Evolutionary conservation across 1,140 invertebrate species (phyloP).

Genomic region (Diprion similis): DNA sequence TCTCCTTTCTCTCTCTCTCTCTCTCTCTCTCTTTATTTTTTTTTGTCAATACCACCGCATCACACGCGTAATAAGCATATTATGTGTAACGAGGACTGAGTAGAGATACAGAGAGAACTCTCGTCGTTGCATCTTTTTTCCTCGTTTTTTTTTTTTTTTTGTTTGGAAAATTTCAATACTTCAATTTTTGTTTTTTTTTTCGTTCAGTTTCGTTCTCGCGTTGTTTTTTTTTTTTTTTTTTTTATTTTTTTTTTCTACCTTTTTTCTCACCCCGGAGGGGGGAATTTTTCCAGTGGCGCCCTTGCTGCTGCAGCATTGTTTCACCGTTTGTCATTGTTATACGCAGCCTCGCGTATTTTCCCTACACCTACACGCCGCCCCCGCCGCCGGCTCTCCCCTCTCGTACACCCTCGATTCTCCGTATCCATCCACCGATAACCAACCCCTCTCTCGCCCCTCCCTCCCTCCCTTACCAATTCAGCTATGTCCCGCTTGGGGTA

Average conservation of each 20-base stretch:
- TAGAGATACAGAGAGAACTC: slow-evolving; percentile 26
- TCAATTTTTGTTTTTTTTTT: too few relatives aligned
- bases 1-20: background rate
- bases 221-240: background rate
- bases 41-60: slow-evolving; percentile 26
- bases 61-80: slow-evolving; percentile 26
- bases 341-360: background rate
- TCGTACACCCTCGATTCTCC: background rate
- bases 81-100: slow-evolving; percentile 30
- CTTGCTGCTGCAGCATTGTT: slow-evolving; percentile 52
- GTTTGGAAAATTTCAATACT: too few relatives aligned
- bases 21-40: slow-evolving; percentile 31
- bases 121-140: slow-evolving; percentile 30
- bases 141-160: slow-evolving; percentile 53
- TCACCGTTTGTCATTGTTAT: slow-evolving; percentile 61
- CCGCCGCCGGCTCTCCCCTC: slow-evolving; percentile 19
- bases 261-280: background rate
- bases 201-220: background rate
- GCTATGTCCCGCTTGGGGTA: background rate
- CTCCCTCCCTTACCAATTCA: slow-evolving; percentile 11
- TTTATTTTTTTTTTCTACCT: background rate
- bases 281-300: slow-evolving; percentile 62
- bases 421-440: too few relatives aligned
- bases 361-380: slow-evolving; percentile 25
- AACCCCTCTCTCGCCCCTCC: background rate